Percentiles rank a stretch among this genome's conserved stretches.
Evolutionary conservation across 2,797 vertebrate genomes (phyloP).

Genomic region (Platyrinchus mystaceus): DNA sequence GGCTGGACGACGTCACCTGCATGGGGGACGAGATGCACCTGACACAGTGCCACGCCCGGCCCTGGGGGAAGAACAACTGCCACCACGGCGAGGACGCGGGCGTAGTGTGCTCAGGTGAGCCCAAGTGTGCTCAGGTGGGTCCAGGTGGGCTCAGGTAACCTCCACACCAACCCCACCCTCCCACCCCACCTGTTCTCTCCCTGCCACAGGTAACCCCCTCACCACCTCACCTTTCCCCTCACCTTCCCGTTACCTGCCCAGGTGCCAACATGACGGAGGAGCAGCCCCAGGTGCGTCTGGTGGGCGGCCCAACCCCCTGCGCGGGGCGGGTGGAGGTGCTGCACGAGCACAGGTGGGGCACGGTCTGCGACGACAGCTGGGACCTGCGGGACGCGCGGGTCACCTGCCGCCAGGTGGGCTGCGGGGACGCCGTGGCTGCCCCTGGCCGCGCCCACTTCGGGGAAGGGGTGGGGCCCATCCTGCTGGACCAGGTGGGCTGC

Average conservation of each 20-base stretch:
- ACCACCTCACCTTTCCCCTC: too few relatives aligned
- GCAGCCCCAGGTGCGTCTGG: too few relatives aligned
- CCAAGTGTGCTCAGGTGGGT: not conserved
- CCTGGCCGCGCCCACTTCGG: conserved; percentile 39
- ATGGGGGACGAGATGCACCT: not conserved
- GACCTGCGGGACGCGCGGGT: too few relatives aligned
- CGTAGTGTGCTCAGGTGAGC: not conserved
- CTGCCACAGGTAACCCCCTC: too few relatives aligned
- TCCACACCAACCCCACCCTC: too few relatives aligned
- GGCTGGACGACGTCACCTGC: not conserved
- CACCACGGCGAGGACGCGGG: not conserved
- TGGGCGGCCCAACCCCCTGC: conserved; percentile 51
- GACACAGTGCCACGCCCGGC: not conserved
- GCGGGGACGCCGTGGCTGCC: not conserved
- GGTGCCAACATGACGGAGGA: too few relatives aligned
- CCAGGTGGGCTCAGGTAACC: not conserved
- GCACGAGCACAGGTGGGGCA: conserved; percentile 62
- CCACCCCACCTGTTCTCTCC: too few relatives aligned
- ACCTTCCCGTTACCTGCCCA: not conserved
- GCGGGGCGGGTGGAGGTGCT: conserved; percentile 69
- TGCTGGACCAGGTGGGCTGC: conserved; percentile 69
- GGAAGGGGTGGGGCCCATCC: conserved; percentile 60
- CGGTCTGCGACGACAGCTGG: conserved; percentile 23
- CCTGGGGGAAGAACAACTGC: not conserved
- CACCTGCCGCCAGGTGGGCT: too few relatives aligned